phyloP scores from a whole-genome alignment of 2,888 invertebrate genomes.

The Cistogaster globosa region DNA sequence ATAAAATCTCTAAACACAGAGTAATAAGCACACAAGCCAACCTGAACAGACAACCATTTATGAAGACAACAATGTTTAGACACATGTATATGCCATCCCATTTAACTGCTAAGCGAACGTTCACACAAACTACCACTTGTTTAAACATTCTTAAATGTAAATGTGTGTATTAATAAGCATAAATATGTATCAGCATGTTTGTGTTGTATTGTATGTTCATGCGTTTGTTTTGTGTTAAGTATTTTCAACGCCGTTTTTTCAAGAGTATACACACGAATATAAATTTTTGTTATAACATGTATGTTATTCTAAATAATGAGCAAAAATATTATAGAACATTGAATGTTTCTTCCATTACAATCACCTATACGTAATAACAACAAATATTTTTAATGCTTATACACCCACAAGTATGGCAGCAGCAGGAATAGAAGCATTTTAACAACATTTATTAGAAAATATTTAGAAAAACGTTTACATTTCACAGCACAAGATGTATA shows the following conservation, averaged over 20 bases:
- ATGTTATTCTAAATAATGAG: constrained; percentile 70
- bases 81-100: constrained; percentile 28
- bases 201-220: background rate
- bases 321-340: constrained; percentile 60
- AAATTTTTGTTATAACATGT: constrained; percentile 63
- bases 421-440: background rate
- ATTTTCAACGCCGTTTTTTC: background rate
- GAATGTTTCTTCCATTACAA: constrained; percentile 15
- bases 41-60: background rate
- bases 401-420: constrained; percentile 6
- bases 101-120: background rate
- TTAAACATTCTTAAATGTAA: constrained; percentile 44
- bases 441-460: constrained; percentile 52
- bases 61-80: constrained; percentile 30
- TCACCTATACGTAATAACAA: constrained; percentile 13
- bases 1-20: constrained; percentile 14
- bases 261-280: background rate
- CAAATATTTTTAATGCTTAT: constrained; percentile 20
- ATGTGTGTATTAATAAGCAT: background rate
- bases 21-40: background rate
- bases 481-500: constrained; percentile 8
- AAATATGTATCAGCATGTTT: background rate
- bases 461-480: constrained; percentile 55
- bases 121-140: constrained; percentile 41
- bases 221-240: constrained; percentile 10